Base-by-base conservation (phyloP, 2,888 invertebrate genomes). In the Phyto melanocephala region DNA sequence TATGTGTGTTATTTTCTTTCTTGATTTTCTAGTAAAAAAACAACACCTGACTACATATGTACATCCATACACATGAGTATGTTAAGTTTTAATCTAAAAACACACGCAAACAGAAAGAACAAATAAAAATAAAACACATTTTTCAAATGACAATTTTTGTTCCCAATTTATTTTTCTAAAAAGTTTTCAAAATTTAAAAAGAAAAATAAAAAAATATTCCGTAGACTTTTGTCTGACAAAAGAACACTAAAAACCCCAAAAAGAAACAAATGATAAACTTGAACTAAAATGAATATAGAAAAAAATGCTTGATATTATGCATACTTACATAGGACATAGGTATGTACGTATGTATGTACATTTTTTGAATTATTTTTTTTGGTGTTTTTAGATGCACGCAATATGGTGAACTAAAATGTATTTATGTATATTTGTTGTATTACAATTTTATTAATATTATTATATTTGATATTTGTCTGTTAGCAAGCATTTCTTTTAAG, bases 191-290 rank as follows among this genome's bases (percentile, higher is more conserved):
- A 70, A 13, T 40, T 77, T 47, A 28, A 6, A 47, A 45, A 24
- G 24, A 58, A 58, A 76, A 24, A 45, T 56, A 35, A 71, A 60
- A 47, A 20, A 47, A 33, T 56, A 42, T 13, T 37, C 37, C 52
- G 20, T 28, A 62, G 52, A 63, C 33, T 63, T 63, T 56, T 56
- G 65, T 37, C 22, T 65, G 33, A 20, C 45, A 45, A 56, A 63
- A 52, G 15, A 47, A n/a, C 47, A 62, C 52, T n/a, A 22, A 22
- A 63, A 13, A 33, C 6, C n/a, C 28, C 28, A 28, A 11, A 42
- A 28, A 17, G 8, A 15, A 62, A 52, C n/a, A 72, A 70, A 67
- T 67, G 35, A 72, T 67, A 67, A 72, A 79, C 72, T 79, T 79
- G 72, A 79, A 79, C 79, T 74, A 52, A 80, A 65, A 47, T 10